Percentiles rank a stretch among this genome's conserved stretches.
Evolutionary conservation across 2,888 invertebrate species (phyloP).

Genomic region (Byasa hedistus): DNA sequence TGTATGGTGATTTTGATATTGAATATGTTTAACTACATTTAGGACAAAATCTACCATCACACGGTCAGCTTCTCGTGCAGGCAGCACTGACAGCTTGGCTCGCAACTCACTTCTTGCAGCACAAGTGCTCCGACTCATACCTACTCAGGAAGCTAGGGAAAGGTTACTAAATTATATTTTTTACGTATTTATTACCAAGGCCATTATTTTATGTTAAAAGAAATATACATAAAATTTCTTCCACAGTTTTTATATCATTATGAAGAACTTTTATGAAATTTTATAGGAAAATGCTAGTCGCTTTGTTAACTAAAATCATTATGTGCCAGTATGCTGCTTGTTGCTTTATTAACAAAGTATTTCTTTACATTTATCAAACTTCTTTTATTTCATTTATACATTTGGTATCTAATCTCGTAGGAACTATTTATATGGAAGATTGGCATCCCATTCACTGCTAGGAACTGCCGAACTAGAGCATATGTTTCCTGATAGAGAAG

Average conservation of each 20-base stretch:
- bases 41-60: conserved; percentile 70
- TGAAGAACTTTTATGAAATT: too few species aligned
- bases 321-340: conserved; percentile 10
- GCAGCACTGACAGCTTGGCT: conserved; percentile 84
- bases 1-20: conserved; percentile 18
- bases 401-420: conserved; percentile 53
- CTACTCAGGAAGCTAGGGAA: conserved; percentile 89
- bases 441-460: conserved; percentile 89
- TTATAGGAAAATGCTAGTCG: background rate
- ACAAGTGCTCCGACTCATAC: conserved; percentile 89
- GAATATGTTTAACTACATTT: conserved; percentile 34
- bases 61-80: conserved; percentile 65
- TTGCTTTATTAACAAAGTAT: conserved; percentile 24
- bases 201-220: background rate
- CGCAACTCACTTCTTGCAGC: conserved; percentile 88
- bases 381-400: conserved; percentile 2
- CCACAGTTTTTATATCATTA: background rate
- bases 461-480: conserved; percentile 92
- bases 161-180: conserved; percentile 66
- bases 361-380: background rate
- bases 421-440: conserved; percentile 88
- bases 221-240: background rate
- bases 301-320: background rate
- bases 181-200: conserved; percentile 12
- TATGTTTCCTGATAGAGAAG: conserved; percentile 90